A percentile compares a stretch with the other conserved stretches of the same genome.
phyloP scores from a whole-genome alignment of 2,113 vertebrate species.

The Ceratotherium simum region DNA sequence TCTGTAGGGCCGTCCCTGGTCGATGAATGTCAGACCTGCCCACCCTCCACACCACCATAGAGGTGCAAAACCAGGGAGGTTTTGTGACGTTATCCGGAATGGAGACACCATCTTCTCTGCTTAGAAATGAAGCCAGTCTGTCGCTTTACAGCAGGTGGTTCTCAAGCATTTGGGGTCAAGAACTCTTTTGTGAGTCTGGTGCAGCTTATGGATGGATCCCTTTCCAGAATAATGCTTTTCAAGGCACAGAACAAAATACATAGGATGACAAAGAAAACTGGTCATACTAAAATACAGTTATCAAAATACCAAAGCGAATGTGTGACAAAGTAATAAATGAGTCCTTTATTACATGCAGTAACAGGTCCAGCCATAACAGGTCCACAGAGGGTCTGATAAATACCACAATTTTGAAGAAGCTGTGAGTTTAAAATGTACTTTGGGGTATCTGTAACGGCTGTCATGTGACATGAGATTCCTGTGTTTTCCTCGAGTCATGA shows the following conservation, averaged over 20 bases:
- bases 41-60: fast-evolving
- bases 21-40: background rate
- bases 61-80: background rate
- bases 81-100: background rate
- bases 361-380: background rate
- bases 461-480: fast-evolving
- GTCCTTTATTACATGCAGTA: fast-evolving
- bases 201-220: background rate
- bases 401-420: fast-evolving
- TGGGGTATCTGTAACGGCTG: fast-evolving
- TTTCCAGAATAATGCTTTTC: background rate
- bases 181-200: background rate
- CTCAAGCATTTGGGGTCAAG: background rate
- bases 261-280: background rate
- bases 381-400: fast-evolving
- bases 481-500: fast-evolving
- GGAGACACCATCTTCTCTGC: background rate
- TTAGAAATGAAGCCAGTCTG: background rate
- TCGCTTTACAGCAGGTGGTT: background rate
- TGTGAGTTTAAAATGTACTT: fast-evolving
- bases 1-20: too few species aligned
- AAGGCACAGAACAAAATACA: background rate
- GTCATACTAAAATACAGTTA: background rate
- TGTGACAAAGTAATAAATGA: too few species aligned
- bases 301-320: background rate